A percentile compares a stretch with the other conserved stretches of the same genome.
Evolutionary conservation across 2,888 invertebrate species (phyloP).

Genomic region (Abscondita cerata): DNA sequence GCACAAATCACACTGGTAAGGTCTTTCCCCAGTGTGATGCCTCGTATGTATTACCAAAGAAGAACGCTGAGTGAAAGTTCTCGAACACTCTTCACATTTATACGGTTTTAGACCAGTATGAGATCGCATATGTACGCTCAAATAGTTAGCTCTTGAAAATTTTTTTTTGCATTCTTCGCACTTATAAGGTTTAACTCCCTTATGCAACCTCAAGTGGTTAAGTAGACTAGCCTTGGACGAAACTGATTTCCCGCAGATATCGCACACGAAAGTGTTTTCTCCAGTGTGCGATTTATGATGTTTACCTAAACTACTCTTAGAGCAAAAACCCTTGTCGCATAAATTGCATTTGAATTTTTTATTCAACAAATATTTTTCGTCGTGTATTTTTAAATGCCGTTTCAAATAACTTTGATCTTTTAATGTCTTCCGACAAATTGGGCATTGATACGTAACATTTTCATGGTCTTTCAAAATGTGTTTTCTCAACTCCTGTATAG

Average conservation of each 20-base stretch:
- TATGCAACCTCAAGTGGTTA: no score
- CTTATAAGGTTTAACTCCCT: no score
- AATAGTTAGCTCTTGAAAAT: no score
- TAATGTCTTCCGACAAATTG: slow-evolving; percentile 38
- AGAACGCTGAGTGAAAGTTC: no score
- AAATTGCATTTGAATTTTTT: slow-evolving; percentile 16
- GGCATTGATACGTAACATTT: background rate
- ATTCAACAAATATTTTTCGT: no score
- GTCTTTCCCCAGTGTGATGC: slow-evolving; percentile 67
- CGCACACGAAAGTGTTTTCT: slow-evolving; percentile 48
- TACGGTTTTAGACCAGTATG: no score
- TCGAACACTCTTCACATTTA: no score
- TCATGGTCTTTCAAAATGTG: no score
- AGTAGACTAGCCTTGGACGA: no score
- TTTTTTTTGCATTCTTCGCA: no score
- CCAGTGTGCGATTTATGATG: slow-evolving; percentile 48
- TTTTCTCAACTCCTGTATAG: no score
- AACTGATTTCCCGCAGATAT: slow-evolving; percentile 40
- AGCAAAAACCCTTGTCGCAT: slow-evolving; percentile 27
- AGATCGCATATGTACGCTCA: no score
- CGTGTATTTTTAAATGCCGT: slow-evolving; percentile 60
- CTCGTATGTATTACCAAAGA: slow-evolving; percentile 58
- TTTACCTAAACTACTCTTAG: slow-evolving; percentile 42
- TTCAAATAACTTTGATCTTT: slow-evolving; percentile 13
- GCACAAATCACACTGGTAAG: slow-evolving; percentile 64